Evolutionary conservation across 2,797 vertebrate genomes (phyloP).

Genomic region (Falco berigora): DNA sequence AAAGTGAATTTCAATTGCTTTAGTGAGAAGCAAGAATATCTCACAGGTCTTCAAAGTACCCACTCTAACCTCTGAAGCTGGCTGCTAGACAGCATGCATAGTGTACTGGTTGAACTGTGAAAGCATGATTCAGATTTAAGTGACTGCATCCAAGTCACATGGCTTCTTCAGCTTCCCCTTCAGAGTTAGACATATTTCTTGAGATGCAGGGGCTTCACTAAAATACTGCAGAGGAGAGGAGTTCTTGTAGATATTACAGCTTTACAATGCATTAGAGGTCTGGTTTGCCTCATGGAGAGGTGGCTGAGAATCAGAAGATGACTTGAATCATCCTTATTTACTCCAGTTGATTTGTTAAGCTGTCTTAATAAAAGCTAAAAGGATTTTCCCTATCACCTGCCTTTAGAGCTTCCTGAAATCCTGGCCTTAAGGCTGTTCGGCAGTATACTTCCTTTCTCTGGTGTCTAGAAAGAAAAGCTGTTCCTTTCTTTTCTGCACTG

Average conservation of each 20-base stretch:
- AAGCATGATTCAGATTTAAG: neutral
- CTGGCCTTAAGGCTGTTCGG: neutral
- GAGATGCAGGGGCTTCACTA: neutral
- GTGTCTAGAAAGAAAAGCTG: neutral
- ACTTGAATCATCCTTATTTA: neutral
- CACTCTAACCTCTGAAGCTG: neutral
- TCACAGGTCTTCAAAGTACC: neutral
- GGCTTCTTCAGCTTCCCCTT: slow-evolving; percentile 19
- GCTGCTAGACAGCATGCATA: neutral
- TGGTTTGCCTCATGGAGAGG: neutral
- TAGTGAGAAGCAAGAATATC: neutral
- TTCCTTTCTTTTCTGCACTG: neutral
- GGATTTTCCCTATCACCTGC: neutral
- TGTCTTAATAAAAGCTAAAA: neutral
- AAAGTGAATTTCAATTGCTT: neutral
- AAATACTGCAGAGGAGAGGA: neutral
- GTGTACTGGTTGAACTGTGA: neutral
- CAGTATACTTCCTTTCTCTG: neutral
- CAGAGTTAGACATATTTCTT: neutral
- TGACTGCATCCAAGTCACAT: neutral
- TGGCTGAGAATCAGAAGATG: neutral
- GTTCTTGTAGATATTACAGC: neutral
- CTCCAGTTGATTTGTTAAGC: neutral
- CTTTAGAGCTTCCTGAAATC: neutral
- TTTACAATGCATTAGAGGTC: neutral